Conservation (phyloP, 2,797 vertebrate genomes). For the Acrocephalus scirpaceus region DNA sequence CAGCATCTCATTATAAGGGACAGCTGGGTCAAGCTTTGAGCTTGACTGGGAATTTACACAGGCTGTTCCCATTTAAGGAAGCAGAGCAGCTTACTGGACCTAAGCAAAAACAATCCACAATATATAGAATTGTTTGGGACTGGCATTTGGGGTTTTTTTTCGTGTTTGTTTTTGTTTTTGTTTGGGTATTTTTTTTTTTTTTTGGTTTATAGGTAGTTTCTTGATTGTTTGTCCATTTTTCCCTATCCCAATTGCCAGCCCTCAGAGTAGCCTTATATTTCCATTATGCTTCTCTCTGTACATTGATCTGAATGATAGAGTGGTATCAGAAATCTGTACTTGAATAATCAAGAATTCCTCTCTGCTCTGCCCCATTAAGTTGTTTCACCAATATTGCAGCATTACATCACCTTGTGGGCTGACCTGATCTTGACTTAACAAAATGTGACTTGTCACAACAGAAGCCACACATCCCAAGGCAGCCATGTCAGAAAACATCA, state of each 20-base stretch:
- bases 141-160: neutral
- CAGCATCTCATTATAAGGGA: neutral
- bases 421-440: conserved; percentile 21
- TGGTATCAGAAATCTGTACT: neutral
- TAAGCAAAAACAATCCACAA: neutral
- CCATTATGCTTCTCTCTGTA: neutral
- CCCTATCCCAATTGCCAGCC: neutral
- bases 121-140: neutral
- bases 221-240: neutral
- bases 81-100: neutral
- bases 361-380: neutral
- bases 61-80: neutral
- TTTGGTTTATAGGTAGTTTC: neutral
- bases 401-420: neutral
- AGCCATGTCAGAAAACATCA: conserved; percentile 4
- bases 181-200: neutral
- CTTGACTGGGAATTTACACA: neutral
- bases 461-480: conserved; percentile 1
- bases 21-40: conserved; percentile 22
- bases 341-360: neutral
- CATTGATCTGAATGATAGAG: neutral
- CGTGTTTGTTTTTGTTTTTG: neutral
- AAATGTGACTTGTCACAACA: neutral
- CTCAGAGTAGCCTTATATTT: neutral
- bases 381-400: neutral